Percentiles rank a stretch among this genome's conserved stretches.
These are phyloP conservation scores for Heliconius charithonia DNA, from an alignment of 2,888 invertebrate genomes.

Conservation along the genomic window DNA sequence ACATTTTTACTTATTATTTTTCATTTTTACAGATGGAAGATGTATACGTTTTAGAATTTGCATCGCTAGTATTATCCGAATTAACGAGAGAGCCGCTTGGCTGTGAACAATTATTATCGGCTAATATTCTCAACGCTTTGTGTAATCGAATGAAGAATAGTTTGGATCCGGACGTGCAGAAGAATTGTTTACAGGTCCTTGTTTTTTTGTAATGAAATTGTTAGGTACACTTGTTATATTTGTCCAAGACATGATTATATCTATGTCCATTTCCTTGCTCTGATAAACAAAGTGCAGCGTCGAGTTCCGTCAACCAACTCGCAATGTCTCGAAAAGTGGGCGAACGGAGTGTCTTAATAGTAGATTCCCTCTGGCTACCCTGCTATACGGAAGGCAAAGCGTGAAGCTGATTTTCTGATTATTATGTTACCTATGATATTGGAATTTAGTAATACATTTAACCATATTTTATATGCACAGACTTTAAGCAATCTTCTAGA, in stretches of 20 bases:
- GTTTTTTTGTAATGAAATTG: not conserved
- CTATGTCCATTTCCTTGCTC: no score
- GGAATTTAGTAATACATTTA: no score
- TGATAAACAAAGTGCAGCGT: no score
- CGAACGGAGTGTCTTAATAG: no score
- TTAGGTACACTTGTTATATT: no score
- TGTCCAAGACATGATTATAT: no score
- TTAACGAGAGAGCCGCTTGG: constrained; percentile 78
- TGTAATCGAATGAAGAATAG: constrained; percentile 78
- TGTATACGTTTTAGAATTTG: constrained; percentile 80
- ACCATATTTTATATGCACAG: constrained; percentile 49
- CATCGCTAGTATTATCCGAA: constrained; percentile 78
- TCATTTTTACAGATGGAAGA: constrained; percentile 69
- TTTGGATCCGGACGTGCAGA: constrained; percentile 83
- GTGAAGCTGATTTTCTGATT: not conserved
- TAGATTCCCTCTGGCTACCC: not conserved
- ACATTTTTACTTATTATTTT: not conserved
- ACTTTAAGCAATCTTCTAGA: constrained; percentile 79
- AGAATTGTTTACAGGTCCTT: constrained; percentile 81
- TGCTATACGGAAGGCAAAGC: not conserved
- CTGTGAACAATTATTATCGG: constrained; percentile 73
- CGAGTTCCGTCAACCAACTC: no score
- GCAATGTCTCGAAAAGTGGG: no score
- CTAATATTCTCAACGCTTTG: constrained; percentile 73
- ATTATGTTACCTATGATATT: no score